phyloP scores from a whole-genome alignment of 2,888 invertebrate species.

The Oithona nana region DNA sequence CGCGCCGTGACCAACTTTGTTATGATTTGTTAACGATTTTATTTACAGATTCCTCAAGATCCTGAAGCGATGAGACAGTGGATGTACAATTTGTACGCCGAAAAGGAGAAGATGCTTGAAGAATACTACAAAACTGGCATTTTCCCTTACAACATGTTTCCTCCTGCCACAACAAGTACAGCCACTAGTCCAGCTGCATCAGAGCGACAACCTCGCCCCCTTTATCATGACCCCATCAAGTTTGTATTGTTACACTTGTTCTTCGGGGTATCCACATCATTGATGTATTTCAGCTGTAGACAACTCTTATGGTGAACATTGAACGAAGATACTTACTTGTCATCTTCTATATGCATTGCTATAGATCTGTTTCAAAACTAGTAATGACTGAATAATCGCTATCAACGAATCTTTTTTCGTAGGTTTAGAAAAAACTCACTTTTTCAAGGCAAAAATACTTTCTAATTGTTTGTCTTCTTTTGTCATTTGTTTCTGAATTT shows the following conservation, averaged over 20 bases:
- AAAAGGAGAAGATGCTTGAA: not conserved
- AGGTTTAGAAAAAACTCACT: no score
- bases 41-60: constrained; percentile 8
- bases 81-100: constrained; percentile 6
- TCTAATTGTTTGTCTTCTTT: no score
- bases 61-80: not conserved
- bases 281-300: not conserved
- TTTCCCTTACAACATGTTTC: not conserved
- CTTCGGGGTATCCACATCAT: not conserved
- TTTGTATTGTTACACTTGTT: not conserved
- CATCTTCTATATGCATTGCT: no score
- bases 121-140: constrained; percentile 8
- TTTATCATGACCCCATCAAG: not conserved
- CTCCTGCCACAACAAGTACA: not conserved
- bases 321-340: no score
- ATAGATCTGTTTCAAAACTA: no score
- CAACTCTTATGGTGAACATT: not conserved
- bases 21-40: not conserved
- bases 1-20: not conserved
- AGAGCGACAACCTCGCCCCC: not conserved
- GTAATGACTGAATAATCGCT: no score
- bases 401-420: no score
- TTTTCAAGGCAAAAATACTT: no score
- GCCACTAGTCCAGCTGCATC: not conserved
- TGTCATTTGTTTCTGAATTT: no score